Evolutionary conservation across 1,140 invertebrate genomes (phyloP).

Genomic region (Drosophila asahinai): DNA sequence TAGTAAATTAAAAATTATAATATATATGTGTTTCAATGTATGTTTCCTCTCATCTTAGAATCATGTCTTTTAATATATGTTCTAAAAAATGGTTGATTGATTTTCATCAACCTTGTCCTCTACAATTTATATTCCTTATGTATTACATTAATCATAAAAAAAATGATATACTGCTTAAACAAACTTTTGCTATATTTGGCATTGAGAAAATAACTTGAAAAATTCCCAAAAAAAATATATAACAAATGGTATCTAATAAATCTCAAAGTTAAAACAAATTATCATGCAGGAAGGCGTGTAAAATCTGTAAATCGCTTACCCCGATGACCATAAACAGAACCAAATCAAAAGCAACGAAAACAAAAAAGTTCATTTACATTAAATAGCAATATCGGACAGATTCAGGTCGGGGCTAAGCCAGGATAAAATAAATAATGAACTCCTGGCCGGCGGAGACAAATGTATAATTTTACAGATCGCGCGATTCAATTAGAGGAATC

Average conservation of each 20-base stretch:
- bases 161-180: neutral
- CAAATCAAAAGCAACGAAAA: constrained; percentile 30
- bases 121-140: too few species aligned
- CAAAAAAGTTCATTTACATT: constrained; percentile 68
- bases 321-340: constrained; percentile 44
- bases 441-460: constrained; percentile 53
- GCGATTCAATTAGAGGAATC: constrained; percentile 71
- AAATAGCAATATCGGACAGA: constrained; percentile 39
- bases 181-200: neutral
- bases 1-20: too few species aligned
- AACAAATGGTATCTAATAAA: constrained; percentile 12
- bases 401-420: neutral
- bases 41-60: too few species aligned
- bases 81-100: too few species aligned
- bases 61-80: too few species aligned
- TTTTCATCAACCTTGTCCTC: too few species aligned
- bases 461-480: constrained; percentile 77
- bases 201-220: neutral
- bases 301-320: constrained; percentile 48
- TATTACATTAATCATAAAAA: neutral
- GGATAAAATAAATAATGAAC: constrained; percentile 75
- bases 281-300: constrained; percentile 46
- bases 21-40: too few species aligned
- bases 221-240: neutral
- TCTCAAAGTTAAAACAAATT: constrained; percentile 54